Evolutionary conservation across 2,888 invertebrate genomes (phyloP).

Genomic region (Carterocephalus palaemon): DNA sequence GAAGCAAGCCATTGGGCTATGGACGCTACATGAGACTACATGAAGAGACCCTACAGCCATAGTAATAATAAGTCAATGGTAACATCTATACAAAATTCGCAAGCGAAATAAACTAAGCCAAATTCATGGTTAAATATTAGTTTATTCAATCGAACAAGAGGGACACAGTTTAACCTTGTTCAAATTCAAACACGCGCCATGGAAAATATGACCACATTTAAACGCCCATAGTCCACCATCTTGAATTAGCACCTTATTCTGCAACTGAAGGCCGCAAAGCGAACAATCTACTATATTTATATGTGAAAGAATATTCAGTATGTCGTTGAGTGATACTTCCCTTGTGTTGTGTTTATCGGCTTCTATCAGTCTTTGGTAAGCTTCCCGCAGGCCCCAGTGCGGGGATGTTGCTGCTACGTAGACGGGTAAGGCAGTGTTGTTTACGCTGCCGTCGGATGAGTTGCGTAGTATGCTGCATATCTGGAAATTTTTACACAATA

Average conservation of each 20-base stretch:
- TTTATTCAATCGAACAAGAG: slow-evolving; percentile 44
- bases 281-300: slow-evolving; percentile 60
- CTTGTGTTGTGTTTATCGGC: slow-evolving; percentile 30
- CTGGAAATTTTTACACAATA: slow-evolving; percentile 42
- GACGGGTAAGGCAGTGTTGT: slow-evolving; percentile 67
- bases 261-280: slow-evolving; percentile 79
- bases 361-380: slow-evolving; percentile 35
- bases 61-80: too few relatives aligned
- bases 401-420: slow-evolving; percentile 59
- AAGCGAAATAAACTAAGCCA: too few relatives aligned
- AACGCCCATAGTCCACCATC: slow-evolving; percentile 81
- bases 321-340: slow-evolving; percentile 41
- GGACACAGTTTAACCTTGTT: slow-evolving; percentile 74
- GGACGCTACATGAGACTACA: too few relatives aligned
- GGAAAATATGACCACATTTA: slow-evolving; percentile 81
- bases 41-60: too few relatives aligned
- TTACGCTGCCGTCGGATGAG: slow-evolving; percentile 46
- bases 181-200: slow-evolving; percentile 79
- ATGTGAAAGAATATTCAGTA: slow-evolving; percentile 45
- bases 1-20: too few relatives aligned
- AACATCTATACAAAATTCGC: too few relatives aligned
- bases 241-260: slow-evolving; percentile 78
- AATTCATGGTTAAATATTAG: too few relatives aligned
- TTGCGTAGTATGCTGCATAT: slow-evolving; percentile 58
- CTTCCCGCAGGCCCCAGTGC: slow-evolving; percentile 74